phyloP scores from a whole-genome alignment of 2,888 invertebrate genomes.

The Luperina nickerlii region DNA sequence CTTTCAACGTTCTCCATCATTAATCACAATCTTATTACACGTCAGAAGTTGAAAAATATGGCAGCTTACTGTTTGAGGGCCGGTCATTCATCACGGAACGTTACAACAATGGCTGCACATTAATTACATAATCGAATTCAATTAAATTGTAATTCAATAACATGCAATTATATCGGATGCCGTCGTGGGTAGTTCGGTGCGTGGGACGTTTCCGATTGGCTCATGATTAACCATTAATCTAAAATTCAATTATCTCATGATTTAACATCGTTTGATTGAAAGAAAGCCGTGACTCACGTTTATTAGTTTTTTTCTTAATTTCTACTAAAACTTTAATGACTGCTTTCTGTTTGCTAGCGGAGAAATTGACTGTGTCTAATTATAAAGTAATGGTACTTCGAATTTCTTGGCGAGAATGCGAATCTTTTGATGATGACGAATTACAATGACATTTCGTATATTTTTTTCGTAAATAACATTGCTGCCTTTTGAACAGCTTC shows the following conservation, averaged over 20 bases:
- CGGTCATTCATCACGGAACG: slow-evolving; percentile 63
- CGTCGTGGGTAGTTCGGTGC: slow-evolving; percentile 76
- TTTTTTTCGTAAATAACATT: neutral
- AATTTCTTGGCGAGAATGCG: neutral
- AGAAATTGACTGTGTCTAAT: slow-evolving; percentile 54
- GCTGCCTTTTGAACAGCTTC: neutral
- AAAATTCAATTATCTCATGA: slow-evolving; percentile 83
- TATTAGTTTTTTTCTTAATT: slow-evolving; percentile 65
- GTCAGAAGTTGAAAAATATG: slow-evolving; percentile 80
- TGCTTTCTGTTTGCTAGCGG: slow-evolving; percentile 55
- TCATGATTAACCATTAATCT: slow-evolving; percentile 84
- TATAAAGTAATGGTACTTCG: slow-evolving; percentile 13
- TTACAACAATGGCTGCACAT: slow-evolving; percentile 64
- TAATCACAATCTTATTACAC: slow-evolving; percentile 80
- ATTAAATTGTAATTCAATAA: slow-evolving; percentile 85
- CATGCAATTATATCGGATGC: slow-evolving; percentile 73
- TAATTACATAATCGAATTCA: slow-evolving; percentile 71
- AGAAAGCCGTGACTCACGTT: slow-evolving; percentile 77
- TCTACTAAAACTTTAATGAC: slow-evolving; percentile 58
- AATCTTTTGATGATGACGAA: neutral
- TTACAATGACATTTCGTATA: slow-evolving; percentile 14
- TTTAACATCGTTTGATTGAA: slow-evolving; percentile 77
- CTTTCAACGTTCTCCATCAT: slow-evolving; percentile 79
- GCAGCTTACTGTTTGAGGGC: slow-evolving; percentile 76
- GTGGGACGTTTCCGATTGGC: slow-evolving; percentile 73